These are phyloP conservation scores for Irena cyanogastra DNA, from an alignment of 2,113 vertebrate genomes.

Conservation along the genomic window DNA sequence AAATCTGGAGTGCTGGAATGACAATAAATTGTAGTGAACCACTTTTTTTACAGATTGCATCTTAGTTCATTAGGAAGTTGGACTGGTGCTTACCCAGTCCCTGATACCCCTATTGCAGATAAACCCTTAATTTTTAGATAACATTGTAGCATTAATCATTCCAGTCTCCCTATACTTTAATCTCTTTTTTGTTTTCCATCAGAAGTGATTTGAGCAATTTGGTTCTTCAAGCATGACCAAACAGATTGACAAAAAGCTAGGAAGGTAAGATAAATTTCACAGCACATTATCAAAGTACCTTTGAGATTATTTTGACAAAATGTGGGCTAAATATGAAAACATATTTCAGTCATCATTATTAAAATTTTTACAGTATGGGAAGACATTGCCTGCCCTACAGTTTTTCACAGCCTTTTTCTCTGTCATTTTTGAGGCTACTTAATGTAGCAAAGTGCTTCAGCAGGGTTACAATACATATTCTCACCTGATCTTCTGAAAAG, in stretches of 20 bases:
- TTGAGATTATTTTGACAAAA: not conserved
- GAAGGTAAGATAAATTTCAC: not conserved
- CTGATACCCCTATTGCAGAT: not conserved
- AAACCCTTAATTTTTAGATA: not conserved
- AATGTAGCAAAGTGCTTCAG: not conserved
- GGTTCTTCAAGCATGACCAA: not conserved
- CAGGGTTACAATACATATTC: not conserved
- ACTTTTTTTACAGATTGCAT: not conserved
- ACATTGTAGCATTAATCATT: not conserved
- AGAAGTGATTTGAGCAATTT: not conserved
- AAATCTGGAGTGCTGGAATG: not conserved
- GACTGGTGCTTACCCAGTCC: not conserved
- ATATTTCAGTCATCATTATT: not conserved
- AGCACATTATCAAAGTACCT: not conserved
- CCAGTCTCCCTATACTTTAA: not conserved
- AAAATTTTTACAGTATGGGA: not conserved
- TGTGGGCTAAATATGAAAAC: not conserved
- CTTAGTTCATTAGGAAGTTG: not conserved
- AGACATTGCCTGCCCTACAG: not conserved
- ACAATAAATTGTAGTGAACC: not conserved
- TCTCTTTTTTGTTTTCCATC: not conserved
- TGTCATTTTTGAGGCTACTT: not conserved
- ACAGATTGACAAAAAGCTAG: not conserved
- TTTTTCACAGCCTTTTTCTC: not conserved
- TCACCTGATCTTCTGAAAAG: not conserved